phyloP scores from a whole-genome alignment of 2,113 vertebrate genomes.

The Elanoides forficatus region DNA sequence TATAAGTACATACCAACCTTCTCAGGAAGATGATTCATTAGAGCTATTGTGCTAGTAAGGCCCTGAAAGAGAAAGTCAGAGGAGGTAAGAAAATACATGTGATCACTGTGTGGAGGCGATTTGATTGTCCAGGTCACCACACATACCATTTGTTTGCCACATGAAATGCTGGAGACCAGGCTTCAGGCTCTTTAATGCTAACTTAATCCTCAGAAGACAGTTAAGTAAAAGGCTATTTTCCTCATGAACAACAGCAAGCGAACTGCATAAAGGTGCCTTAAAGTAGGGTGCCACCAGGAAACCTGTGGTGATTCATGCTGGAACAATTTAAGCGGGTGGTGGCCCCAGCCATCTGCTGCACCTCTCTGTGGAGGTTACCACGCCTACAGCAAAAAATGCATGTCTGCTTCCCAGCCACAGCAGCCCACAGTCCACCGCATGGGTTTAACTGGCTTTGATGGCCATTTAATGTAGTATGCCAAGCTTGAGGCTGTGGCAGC shows the following conservation, averaged over 20 bases:
- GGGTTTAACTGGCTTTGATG: background rate
- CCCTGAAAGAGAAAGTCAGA: background rate
- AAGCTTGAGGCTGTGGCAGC: background rate
- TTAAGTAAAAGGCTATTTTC: background rate
- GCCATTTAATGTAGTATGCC: background rate
- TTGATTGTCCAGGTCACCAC: background rate
- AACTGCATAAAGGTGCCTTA: background rate
- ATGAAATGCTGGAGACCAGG: background rate
- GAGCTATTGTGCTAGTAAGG: background rate
- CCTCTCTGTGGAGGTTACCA: background rate
- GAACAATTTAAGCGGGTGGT: background rate
- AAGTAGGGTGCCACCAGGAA: background rate
- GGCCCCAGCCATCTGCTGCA: background rate
- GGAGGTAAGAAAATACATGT: background rate
- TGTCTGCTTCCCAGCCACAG: background rate
- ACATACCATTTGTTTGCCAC: background rate
- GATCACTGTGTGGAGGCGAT: background rate
- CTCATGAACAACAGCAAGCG: background rate
- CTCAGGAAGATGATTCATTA: background rate
- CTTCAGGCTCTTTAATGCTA: background rate
- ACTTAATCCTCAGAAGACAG: background rate
- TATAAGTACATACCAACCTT: background rate
- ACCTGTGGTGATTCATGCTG: background rate
- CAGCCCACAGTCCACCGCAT: background rate
- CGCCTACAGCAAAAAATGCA: background rate